Percentiles rank a stretch among this genome's conserved stretches.
phyloP scores from a whole-genome alignment of 1,140 invertebrate species.

The Drosophila saltans region DNA sequence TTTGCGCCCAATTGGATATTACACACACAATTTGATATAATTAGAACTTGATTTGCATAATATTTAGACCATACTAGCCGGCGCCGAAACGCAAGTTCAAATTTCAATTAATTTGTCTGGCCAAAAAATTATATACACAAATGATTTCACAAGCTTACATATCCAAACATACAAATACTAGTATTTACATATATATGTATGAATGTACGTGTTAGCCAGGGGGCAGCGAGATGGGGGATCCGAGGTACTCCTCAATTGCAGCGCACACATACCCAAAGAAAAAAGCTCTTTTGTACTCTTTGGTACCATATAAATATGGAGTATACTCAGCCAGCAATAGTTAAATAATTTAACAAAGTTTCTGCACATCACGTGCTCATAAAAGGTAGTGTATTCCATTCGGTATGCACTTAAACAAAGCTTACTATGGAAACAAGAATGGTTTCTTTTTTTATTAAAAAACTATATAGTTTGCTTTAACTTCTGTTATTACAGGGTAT shows the following conservation, averaged over 20 bases:
- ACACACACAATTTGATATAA: conserved; percentile 30
- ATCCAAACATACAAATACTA: too few species aligned
- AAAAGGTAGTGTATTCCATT: too few species aligned
- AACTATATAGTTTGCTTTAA: too few species aligned
- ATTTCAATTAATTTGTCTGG: conserved; percentile 49
- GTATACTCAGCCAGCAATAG: too few species aligned
- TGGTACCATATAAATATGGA: not conserved
- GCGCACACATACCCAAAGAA: conserved; percentile 6
- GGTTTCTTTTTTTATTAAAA: too few species aligned
- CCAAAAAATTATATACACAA: conserved; percentile 42
- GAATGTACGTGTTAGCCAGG: conserved; percentile 23
- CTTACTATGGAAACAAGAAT: too few species aligned
- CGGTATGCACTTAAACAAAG: too few species aligned
- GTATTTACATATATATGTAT: conserved; percentile 33
- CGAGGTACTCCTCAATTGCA: conserved; percentile 26
- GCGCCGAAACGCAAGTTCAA: conserved; percentile 46
- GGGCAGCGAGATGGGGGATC: conserved; percentile 7
- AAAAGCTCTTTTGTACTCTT: conserved; percentile 55
- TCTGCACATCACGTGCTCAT: too few species aligned
- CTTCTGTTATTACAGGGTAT: not conserved
- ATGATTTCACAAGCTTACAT: not conserved
- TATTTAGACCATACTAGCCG: conserved; percentile 37
- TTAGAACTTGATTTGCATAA: conserved; percentile 48
- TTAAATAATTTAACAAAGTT: too few species aligned
- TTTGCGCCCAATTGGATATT: not conserved